Evolutionary conservation across 2,797 vertebrate genomes (phyloP).

Genomic region (Halcyon chelicuti): DNA sequence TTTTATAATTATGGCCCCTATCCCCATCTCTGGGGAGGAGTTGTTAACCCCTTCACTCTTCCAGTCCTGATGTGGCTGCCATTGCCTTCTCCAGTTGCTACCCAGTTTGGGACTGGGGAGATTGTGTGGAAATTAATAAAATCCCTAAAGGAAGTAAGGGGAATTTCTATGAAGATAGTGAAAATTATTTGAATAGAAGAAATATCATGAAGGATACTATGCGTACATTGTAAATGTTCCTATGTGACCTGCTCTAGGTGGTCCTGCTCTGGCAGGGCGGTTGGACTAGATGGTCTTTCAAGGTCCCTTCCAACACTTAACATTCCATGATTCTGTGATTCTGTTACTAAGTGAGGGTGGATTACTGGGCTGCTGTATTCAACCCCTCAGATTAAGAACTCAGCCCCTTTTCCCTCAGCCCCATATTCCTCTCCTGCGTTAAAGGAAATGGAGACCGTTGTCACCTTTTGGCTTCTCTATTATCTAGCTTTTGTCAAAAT

Average conservation of each 20-base stretch:
- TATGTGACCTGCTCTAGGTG: too few relatives aligned
- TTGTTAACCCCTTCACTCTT: constrained; percentile 22
- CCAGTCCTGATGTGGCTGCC: neutral
- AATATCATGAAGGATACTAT: neutral
- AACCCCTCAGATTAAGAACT: neutral
- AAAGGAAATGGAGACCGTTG: neutral
- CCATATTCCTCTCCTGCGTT: neutral
- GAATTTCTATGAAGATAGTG: neutral
- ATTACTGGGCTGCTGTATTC: neutral
- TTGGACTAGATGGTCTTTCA: too few relatives aligned
- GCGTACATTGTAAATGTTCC: neutral
- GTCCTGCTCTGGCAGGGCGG: too few relatives aligned
- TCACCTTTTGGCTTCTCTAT: neutral
- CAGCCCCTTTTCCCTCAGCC: neutral
- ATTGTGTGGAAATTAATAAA: neutral
- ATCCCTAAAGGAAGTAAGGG: neutral
- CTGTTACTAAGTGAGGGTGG: neutral
- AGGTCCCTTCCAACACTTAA: too few relatives aligned
- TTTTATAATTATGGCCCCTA: constrained; percentile 46
- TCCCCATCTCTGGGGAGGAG: neutral
- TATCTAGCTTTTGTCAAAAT: neutral
- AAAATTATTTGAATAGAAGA: neutral
- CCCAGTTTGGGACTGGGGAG: neutral
- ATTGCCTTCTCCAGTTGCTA: neutral
- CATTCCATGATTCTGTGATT: too few relatives aligned